A percentile compares a stretch with the other conserved stretches of the same genome.
phyloP scores from a whole-genome alignment of 1,140 invertebrate genomes.

The Diploscapter pachys region DNA sequence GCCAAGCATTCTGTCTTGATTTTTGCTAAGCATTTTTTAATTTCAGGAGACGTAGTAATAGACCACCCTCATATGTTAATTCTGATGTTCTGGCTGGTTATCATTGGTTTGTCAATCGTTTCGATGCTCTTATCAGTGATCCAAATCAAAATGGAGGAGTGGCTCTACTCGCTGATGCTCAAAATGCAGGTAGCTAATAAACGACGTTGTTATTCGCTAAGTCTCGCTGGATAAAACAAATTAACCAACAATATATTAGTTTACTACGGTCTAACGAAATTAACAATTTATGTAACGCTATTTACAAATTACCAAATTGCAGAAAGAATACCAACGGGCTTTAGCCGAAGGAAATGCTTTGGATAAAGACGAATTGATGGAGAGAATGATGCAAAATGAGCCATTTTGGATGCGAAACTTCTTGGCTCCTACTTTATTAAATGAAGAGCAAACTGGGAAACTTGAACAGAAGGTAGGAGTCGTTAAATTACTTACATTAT shows the following conservation, averaged over 20 bases:
- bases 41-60: constrained; percentile 54
- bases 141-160: constrained; percentile 59
- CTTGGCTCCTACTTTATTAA: constrained; percentile 49
- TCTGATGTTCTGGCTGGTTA: constrained; percentile 57
- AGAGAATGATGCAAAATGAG: constrained; percentile 42
- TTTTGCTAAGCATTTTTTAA: background rate
- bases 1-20: too few species aligned
- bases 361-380: constrained; percentile 35
- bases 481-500: constrained; percentile 5
- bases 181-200: constrained; percentile 15
- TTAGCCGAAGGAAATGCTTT: constrained; percentile 39
- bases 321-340: constrained; percentile 52
- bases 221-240: too few species aligned
- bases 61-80: constrained; percentile 55
- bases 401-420: constrained; percentile 49
- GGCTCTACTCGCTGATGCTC: constrained; percentile 53
- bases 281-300: background rate
- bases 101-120: constrained; percentile 57
- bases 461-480: constrained; percentile 34
- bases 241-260: too few species aligned
- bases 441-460: constrained; percentile 48
- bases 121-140: constrained; percentile 55
- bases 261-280: background rate
- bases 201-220: too few species aligned
- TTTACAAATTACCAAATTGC: constrained; percentile 15